These are phyloP conservation scores for Channa argus DNA, from an alignment of 2,113 vertebrate genomes.

Conservation along the genomic window DNA sequence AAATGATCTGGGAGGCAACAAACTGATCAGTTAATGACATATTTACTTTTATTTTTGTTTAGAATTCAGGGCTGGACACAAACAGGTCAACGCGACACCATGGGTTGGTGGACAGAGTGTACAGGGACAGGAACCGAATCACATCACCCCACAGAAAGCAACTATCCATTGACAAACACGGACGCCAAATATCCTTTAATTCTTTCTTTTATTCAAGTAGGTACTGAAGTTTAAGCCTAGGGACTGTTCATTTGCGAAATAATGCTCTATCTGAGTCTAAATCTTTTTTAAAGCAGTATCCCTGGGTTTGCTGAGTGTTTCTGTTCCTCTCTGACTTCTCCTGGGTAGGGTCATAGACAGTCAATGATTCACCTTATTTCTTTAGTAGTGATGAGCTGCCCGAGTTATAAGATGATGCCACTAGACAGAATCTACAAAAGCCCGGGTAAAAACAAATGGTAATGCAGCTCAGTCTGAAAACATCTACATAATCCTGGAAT, in stretches of 20 bases:
- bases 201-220: background rate
- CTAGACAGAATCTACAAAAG: no score
- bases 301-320: background rate
- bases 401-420: no score
- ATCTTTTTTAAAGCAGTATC: background rate
- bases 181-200: conserved; percentile 94
- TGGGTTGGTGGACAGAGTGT: conserved; percentile 93
- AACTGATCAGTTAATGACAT: background rate
- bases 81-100: conserved; percentile 93
- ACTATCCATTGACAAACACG: conserved; percentile 92
- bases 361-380: no score
- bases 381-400: no score
- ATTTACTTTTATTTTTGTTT: conserved; percentile 1
- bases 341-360: no score
- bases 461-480: no score
- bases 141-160: conserved; percentile 90
- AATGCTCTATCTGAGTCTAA: background rate
- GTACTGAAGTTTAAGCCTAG: background rate
- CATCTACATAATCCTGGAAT: no score
- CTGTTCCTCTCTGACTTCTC: no score
- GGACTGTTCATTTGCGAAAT: background rate
- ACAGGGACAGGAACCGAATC: conserved; percentile 90
- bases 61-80: conserved; percentile 89
- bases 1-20: background rate
- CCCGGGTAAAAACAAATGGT: no score